Conservation (phyloP, 1,140 invertebrate genomes). For the Papilio helenus region DNA sequence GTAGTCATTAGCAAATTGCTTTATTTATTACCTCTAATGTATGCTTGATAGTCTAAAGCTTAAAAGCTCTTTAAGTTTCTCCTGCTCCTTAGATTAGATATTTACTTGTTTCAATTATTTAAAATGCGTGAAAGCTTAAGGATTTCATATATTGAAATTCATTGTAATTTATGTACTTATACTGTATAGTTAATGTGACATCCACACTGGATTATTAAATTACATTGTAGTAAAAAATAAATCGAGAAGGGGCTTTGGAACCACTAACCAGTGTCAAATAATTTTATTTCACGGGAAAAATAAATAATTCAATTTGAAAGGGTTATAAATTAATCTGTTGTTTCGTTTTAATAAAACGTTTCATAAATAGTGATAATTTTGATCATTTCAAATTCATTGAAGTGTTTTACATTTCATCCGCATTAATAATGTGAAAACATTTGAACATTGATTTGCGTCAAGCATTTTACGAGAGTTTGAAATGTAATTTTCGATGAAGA, state of each 20-base stretch:
- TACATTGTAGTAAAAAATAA: not conserved
- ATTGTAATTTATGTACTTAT: too few relatives aligned
- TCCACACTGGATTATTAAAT: not conserved
- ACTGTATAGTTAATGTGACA: not conserved
- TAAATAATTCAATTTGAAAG: too few relatives aligned
- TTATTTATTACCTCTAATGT: conserved; percentile 6
- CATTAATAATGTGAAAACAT: conserved; percentile 3
- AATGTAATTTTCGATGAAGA: conserved; percentile 28
- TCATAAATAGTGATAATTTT: too few relatives aligned
- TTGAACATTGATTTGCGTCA: conserved; percentile 9
- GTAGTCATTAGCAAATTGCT: not conserved
- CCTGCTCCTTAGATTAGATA: not conserved
- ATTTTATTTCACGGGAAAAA: not conserved
- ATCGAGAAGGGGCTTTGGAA: too few relatives aligned
- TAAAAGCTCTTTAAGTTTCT: conserved; percentile 1
- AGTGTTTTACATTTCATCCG: not conserved
- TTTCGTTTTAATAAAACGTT: too few relatives aligned
- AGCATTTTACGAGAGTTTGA: conserved; percentile 15
- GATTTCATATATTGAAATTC: not conserved
- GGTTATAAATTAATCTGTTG: too few relatives aligned
- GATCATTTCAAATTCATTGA: not conserved
- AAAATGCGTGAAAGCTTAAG: not conserved
- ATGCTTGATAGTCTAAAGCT: not conserved
- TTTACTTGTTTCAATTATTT: not conserved
- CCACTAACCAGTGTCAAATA: not conserved